Evolutionary conservation across 2,888 invertebrate genomes (phyloP).

Genomic region (Eupelmus urozonus): DNA sequence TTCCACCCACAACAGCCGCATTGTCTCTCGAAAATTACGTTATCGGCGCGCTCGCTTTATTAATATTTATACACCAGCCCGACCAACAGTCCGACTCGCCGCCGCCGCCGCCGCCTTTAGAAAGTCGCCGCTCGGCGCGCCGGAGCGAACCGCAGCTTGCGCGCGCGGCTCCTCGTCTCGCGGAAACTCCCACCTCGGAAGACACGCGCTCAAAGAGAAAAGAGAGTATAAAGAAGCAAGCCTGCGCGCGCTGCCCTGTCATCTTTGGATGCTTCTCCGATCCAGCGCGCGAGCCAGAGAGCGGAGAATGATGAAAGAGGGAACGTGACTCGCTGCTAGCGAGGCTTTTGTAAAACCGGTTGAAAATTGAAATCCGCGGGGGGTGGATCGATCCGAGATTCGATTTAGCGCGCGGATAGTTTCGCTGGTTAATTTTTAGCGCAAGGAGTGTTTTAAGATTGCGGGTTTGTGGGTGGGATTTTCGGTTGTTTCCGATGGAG

Average conservation of each 20-base stretch:
- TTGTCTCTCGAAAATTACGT: conserved; percentile 32
- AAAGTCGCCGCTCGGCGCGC: conserved; percentile 28
- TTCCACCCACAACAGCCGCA: too few relatives aligned
- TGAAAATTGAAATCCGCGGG: conserved; percentile 13
- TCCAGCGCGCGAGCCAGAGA: background rate
- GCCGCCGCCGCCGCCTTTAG: conserved; percentile 27
- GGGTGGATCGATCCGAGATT: background rate
- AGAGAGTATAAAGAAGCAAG: background rate
- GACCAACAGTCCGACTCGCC: background rate
- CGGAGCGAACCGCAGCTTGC: conserved; percentile 40
- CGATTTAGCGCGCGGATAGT: too few relatives aligned
- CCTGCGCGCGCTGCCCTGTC: conserved; percentile 40
- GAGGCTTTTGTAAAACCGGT: conserved; percentile 49
- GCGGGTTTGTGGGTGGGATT: too few relatives aligned
- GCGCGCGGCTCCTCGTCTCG: background rate
- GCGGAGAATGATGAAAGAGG: conserved; percentile 50
- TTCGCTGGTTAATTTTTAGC: too few relatives aligned
- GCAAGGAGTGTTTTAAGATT: too few relatives aligned
- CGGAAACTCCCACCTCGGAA: conserved; percentile 38
- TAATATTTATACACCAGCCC: conserved; percentile 37
- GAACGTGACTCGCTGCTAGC: conserved; percentile 13
- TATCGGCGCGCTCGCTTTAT: conserved; percentile 44
- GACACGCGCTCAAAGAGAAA: conserved; percentile 3
- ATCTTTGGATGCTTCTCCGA: conserved; percentile 22
- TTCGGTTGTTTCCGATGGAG: too few relatives aligned